Evolutionary conservation across 2,888 invertebrate species (phyloP), one percentile per base, ranked within the genome.

Genomic region (Deilephila elpenor): DNA sequence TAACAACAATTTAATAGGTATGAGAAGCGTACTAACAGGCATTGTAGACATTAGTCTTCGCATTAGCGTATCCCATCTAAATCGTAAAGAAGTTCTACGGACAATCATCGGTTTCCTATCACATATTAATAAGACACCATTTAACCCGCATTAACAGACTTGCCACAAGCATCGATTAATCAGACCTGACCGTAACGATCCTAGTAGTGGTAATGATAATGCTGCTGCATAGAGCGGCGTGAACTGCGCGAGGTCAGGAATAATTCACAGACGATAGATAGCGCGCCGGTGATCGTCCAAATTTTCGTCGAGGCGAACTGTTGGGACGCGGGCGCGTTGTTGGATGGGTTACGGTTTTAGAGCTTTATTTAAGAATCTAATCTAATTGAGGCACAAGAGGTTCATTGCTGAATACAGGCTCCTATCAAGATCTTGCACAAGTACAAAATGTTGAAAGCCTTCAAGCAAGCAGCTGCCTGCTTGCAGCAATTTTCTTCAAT

Each of bases 241-340:
- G 67, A 51, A 44, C 67, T 67, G 67, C 44, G 37, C 51, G 51
- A 67, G 67, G 67, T 67, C 51, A 25, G 14, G 51, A 44, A 67
- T 51, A 67, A 67, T 29, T 51, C 51, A 5, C 37, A 3, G 44
- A 14, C 37, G 44, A 14, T 7, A 20, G 44, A 17, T 20, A 51
- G 51, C 51, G 67, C 25, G 51, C 14, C 20, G 60, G 56, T 56
- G 56, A 56, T 25, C 51, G 67, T 67, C 67, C 25, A 67, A 67
- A 25, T 67, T 20, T 67, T 67, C 67, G 20, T 67, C 67, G 51
- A 6, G 44, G 25, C 44, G 44, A 51, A 25, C 67, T 25, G 25
- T 51, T 25, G 67, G 14, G 20, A 11, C 51, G 67, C 20, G 64
- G 51, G 44, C 25, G 14, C 67, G 25, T 67, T 67, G 67, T 51